Percentiles rank a stretch among this genome's conserved stretches.
Conservation (phyloP, 2,797 vertebrate species). For the Alosa sapidissima region DNA sequence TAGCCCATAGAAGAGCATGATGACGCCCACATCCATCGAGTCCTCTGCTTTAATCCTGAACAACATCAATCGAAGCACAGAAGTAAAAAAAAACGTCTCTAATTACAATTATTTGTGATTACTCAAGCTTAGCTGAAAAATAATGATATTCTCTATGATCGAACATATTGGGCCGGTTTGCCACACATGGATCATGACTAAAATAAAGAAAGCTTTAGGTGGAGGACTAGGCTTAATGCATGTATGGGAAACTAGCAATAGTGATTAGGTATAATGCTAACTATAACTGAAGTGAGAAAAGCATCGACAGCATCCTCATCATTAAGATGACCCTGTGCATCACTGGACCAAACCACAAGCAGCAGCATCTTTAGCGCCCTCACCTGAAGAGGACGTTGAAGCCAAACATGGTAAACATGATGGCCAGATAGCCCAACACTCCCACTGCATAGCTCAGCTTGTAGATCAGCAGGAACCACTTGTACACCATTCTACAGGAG, state of each 20-base stretch:
- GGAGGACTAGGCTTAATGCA: too few relatives aligned
- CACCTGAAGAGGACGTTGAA: constrained; percentile 79
- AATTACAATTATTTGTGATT: not conserved
- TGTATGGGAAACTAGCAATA: too few relatives aligned
- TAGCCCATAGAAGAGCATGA: constrained; percentile 74
- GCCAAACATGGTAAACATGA: constrained; percentile 77
- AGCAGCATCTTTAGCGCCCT: constrained; percentile 9
- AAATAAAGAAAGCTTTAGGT: too few relatives aligned
- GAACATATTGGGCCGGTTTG: not conserved
- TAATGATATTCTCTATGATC: not conserved
- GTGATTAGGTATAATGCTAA: not conserved
- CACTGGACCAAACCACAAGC: not conserved
- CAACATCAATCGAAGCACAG: not conserved
- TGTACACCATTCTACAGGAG: constrained; percentile 73
- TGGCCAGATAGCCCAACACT: constrained; percentile 72
- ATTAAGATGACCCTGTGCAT: not conserved
- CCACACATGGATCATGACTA: too few relatives aligned
- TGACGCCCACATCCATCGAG: constrained; percentile 71
- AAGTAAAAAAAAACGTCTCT: not conserved
- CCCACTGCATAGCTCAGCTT: constrained; percentile 74
- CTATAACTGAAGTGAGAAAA: not conserved
- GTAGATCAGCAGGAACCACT: constrained; percentile 79
- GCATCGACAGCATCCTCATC: not conserved
- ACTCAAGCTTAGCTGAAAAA: not conserved
- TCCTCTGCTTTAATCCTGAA: constrained; percentile 72